A percentile compares a stretch with the other conserved stretches of the same genome.
Evolutionary conservation across 2,113 vertebrate species (phyloP).

Genomic region (Tamias sibiricus): DNA sequence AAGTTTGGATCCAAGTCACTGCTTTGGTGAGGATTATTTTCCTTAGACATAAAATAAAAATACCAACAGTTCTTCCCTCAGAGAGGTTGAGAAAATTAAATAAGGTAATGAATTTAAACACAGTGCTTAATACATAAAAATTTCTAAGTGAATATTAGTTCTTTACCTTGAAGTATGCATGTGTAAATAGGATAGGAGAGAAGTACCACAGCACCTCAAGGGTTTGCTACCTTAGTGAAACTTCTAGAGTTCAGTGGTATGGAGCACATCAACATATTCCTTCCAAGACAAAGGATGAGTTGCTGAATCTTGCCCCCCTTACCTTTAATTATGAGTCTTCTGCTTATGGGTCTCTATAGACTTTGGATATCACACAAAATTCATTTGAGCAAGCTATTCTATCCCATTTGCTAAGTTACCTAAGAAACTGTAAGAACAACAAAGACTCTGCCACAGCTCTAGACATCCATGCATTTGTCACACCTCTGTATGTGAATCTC

Average conservation of each 20-base stretch:
- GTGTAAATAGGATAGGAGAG: background rate
- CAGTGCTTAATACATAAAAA: background rate
- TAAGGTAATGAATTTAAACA: constrained; percentile 1
- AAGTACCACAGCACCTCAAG: background rate
- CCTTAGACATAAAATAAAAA: constrained; percentile 6
- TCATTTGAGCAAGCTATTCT: background rate
- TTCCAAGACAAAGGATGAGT: background rate
- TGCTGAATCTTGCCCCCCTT: background rate
- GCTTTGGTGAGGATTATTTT: background rate
- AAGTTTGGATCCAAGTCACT: constrained; percentile 6
- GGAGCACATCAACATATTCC: background rate
- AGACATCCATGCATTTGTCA: background rate
- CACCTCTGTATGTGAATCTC: background rate
- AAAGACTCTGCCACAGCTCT: background rate
- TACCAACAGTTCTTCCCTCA: background rate
- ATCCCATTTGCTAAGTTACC: background rate
- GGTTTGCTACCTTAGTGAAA: background rate
- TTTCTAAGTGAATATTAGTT: background rate
- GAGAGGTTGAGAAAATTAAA: constrained; percentile 24
- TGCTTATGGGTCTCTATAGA: background rate
- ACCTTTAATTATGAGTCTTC: background rate
- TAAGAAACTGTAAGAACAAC: background rate
- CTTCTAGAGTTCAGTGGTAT: no score
- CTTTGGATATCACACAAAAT: background rate
- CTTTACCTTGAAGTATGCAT: background rate